Conservation (phyloP, 2,113 vertebrate species). For the Chrysemys picta region DNA sequence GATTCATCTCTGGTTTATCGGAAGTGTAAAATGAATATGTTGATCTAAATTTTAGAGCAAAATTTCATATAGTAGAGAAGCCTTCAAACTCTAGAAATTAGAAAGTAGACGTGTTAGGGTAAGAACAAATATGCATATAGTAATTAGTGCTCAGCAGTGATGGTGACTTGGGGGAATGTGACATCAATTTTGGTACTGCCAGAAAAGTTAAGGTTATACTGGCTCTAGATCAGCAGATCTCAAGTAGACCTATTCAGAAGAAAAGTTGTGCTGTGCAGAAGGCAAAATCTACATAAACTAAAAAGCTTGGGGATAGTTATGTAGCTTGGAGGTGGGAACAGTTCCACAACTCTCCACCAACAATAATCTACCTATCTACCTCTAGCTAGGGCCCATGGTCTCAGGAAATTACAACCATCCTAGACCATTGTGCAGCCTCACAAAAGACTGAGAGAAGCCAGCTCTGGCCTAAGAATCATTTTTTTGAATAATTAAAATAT, state of each 20-base stretch:
- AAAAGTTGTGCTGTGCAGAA: neutral
- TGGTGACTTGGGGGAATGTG: neutral
- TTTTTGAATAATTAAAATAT: neutral
- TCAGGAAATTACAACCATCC: neutral
- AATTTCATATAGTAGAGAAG: neutral
- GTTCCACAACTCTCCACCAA: neutral
- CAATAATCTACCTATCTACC: neutral
- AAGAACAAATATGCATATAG: neutral
- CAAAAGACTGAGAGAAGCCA: neutral
- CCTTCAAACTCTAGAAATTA: neutral
- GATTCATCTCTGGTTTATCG: neutral
- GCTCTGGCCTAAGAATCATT: neutral
- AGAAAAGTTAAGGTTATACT: fast-evolving
- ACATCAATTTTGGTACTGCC: fast-evolving
- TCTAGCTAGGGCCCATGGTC: neutral
- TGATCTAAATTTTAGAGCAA: fast-evolving
- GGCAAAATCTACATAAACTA: neutral
- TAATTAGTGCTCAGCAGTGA: neutral
- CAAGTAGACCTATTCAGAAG: neutral
- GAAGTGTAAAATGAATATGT: neutral
- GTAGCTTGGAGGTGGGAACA: neutral
- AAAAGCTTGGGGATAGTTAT: neutral
- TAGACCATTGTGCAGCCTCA: neutral
- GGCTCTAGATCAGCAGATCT: fast-evolving
- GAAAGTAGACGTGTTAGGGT: neutral